Evolutionary conservation across 2,888 invertebrate species (phyloP).

Genomic region (Orthosia gracilis): DNA sequence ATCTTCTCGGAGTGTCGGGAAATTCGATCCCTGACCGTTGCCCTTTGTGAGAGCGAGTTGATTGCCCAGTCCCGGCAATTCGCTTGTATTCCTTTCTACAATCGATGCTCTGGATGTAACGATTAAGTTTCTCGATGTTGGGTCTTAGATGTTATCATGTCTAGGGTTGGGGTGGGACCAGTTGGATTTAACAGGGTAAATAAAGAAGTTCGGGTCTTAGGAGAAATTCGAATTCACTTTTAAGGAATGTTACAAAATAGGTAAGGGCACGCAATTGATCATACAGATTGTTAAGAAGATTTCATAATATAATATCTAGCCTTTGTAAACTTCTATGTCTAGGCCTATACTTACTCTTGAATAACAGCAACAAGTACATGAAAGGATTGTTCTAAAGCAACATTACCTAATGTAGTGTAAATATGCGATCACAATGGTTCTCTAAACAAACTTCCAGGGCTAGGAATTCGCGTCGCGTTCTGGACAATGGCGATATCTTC

Average conservation of each 20-base stretch:
- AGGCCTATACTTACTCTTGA: conserved; percentile 27
- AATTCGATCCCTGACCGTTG: conserved; percentile 80
- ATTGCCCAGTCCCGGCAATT: conserved; percentile 64
- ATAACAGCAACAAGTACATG: conserved; percentile 50
- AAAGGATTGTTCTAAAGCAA: conserved; percentile 48
- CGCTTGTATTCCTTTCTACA: conserved; percentile 63
- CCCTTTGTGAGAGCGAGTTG: conserved; percentile 70
- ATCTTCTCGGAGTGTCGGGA: conserved; percentile 79
- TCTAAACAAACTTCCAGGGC: conserved; percentile 77
- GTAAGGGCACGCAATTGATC: conserved; percentile 21
- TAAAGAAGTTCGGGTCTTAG: not conserved
- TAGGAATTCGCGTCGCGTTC: conserved; percentile 73
- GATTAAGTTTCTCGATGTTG: conserved; percentile 61
- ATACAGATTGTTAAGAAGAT: conserved; percentile 37
- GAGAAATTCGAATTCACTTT: not conserved
- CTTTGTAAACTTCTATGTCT: conserved; percentile 31
- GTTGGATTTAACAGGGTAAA: not conserved
- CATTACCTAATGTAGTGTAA: conserved; percentile 50
- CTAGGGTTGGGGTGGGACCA: conserved; percentile 20
- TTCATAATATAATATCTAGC: conserved; percentile 16
- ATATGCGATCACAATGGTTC: conserved; percentile 56
- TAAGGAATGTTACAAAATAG: not conserved
- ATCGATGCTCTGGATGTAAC: conserved; percentile 62
- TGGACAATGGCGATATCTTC: conserved; percentile 88
- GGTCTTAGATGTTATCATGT: conserved; percentile 62